Conservation (phyloP, 2,797 vertebrate species). For the Rhynchonycteris naso region DNA sequence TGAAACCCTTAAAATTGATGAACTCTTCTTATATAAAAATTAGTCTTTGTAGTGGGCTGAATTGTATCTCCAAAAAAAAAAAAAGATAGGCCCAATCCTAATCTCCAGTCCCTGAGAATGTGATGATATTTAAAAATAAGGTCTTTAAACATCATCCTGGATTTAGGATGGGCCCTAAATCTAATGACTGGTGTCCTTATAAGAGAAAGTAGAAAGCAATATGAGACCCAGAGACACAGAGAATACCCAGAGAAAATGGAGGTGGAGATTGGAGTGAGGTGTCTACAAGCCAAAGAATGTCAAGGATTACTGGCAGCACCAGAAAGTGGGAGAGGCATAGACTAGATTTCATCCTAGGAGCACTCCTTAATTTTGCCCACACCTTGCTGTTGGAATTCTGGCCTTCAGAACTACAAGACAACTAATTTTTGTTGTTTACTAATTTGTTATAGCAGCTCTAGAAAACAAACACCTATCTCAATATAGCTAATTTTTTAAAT, state of each 20-base stretch:
- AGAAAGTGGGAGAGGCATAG: neutral
- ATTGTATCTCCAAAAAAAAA: neutral
- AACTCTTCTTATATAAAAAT: neutral
- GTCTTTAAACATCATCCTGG: neutral
- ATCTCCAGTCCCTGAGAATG: neutral
- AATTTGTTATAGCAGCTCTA: neutral
- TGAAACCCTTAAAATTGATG: neutral
- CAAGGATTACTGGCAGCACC: neutral
- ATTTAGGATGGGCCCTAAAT: neutral
- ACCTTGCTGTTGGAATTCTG: neutral
- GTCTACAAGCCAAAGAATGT: rapidly evolving
- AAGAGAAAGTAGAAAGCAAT: neutral
- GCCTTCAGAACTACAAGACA: neutral
- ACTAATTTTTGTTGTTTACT: neutral
- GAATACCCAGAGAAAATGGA: neutral
- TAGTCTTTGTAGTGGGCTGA: neutral
- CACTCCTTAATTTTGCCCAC: neutral
- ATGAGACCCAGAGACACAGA: neutral
- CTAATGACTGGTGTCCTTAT: neutral
- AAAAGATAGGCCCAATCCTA: neutral
- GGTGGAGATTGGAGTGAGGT: neutral
- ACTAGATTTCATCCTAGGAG: neutral
- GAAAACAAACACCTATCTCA: neutral
- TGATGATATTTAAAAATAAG: neutral
- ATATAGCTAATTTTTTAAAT: neutral